Base-by-base conservation (phyloP, 2,113 vertebrate species). In the Mugil cephalus region DNA sequence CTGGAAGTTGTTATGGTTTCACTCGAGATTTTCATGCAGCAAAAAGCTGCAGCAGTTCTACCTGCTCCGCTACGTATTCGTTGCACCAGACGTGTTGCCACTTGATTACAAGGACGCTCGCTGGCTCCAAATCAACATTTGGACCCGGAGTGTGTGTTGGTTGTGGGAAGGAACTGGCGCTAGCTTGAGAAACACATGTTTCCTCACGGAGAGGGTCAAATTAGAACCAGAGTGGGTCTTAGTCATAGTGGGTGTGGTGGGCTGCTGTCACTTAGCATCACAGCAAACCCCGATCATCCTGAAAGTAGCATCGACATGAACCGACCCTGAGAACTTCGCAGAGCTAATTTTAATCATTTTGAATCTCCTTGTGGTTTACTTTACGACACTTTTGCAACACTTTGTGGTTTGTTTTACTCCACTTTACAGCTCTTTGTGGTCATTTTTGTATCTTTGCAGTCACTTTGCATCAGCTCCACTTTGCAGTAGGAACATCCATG, bases 161-260 rank as follows among this genome's bases (percentile, higher is more conserved):
- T 74, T 60, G 34, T 50, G 72, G 62, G 69, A 64, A 65, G 24
- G 36, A 80, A 14, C 56, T 70, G 84, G 75, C 34, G n/a, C 15
- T 13, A 46, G 40, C 7, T 19, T 36, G 35, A 47, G 19, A 79
- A 83, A 77, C 52, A 69, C 17, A 19, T 54, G 75, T 77, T 54
- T 55, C 47, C 53, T 73, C 11, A 15, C 51, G 56, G 60, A 80
- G 30, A 19, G 19, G 65, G 56, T 67, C 51, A 73, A 84, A 89
- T 69, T 79, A 64, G 74, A 83, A 80, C 4, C 87, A 90, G 81
- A 85, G 30, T 7, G 56, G 78, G 47, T 10, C 11, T n/a, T 14
- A 48, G 86, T 84, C 82, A 83, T 13, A 14, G 38, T 19, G 87
- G 83, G 79, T 35, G 74, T 79, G 80, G 61, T 45, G 6, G 51